phyloP scores from a whole-genome alignment of 64 coral and sea anemone genomes.

The Pocillopora damicornis region DNA sequence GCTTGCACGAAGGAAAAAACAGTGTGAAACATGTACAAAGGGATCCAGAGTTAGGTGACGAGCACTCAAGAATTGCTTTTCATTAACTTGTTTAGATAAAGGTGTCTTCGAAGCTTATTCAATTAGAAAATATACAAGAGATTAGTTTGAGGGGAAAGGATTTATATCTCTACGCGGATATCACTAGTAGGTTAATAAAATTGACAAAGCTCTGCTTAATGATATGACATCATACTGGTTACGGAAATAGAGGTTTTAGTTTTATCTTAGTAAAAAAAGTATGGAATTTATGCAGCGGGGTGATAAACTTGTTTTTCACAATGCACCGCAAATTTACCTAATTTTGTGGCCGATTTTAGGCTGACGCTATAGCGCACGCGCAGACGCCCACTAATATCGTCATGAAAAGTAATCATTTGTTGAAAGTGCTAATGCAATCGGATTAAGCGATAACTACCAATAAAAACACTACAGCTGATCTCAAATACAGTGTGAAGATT shows the following conservation, averaged over 20 bases:
- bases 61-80: background rate
- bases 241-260: background rate
- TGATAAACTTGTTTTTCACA: background rate
- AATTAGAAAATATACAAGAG: background rate
- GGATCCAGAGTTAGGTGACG: background rate
- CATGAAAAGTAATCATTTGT: background rate
- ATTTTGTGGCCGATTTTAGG: slow-evolving; percentile 2
- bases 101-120: slow-evolving; percentile 2
- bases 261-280: background rate
- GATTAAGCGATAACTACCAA: slow-evolving; percentile 9
- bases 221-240: slow-evolving; percentile 9
- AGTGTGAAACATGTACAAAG: background rate
- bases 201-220: background rate
- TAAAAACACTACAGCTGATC: background rate
- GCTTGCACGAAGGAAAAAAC: background rate
- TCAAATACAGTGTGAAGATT: slow-evolving; percentile 12
- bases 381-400: background rate
- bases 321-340: slow-evolving; percentile 20
- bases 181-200: background rate
- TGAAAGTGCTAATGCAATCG: background rate
- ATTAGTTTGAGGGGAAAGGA: background rate
- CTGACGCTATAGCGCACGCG: background rate
- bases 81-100: slow-evolving; percentile 34
- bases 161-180: slow-evolving; percentile 16
- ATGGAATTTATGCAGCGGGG: background rate